Percentiles rank a stretch among this genome's conserved stretches.
These are phyloP conservation scores for Caenorhabditis sp. DNA, from an alignment of 2,888 invertebrate genomes.

Conservation along the genomic window DNA sequence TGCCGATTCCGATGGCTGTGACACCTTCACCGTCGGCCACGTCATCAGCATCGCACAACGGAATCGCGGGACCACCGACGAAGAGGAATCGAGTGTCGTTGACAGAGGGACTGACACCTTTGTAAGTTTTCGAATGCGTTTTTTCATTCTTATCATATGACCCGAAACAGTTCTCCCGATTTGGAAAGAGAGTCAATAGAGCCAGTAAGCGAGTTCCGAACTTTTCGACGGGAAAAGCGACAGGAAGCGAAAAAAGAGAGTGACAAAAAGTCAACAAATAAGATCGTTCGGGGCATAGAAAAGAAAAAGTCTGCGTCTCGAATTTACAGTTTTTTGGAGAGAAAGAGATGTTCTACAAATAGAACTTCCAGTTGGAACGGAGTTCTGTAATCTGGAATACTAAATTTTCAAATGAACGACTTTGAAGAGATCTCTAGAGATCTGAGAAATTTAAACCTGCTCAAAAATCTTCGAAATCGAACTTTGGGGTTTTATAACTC, in stretches of 20 bases:
- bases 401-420: too few relatives aligned
- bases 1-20: conserved; percentile 58
- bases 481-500: neutral
- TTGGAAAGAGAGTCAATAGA: conserved; percentile 13
- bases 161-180: neutral
- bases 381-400: too few relatives aligned
- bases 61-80: conserved; percentile 22
- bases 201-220: neutral
- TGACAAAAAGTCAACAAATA: conserved; percentile 22
- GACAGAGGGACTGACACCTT: conserved; percentile 49
- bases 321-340: neutral
- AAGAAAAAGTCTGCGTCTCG: conserved; percentile 12
- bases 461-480: neutral
- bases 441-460: neutral
- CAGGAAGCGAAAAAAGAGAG: neutral
- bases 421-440: too few relatives aligned
- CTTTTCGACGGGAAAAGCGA: conserved; percentile 8
- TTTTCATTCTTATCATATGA: neutral
- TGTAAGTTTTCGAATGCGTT: conserved; percentile 34
- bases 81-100: conserved; percentile 42
- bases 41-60: conserved; percentile 45
- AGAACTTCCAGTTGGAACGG: neutral
- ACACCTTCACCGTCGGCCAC: conserved; percentile 64
- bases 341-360: conserved; percentile 1
- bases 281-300: neutral